Conservation (phyloP, 2,888 invertebrate species). For the Platypus cylindrus region DNA sequence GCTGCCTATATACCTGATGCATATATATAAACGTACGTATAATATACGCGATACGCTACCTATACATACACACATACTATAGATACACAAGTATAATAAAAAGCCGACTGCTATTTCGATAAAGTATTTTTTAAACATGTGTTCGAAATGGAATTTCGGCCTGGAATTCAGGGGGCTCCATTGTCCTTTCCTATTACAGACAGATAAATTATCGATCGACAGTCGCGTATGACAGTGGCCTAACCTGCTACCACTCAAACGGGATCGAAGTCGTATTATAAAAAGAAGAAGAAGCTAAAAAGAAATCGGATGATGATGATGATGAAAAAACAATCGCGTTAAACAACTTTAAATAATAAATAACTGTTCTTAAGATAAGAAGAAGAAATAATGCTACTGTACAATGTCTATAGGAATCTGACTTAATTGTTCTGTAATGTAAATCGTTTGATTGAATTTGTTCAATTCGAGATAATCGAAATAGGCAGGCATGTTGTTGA, state of each 20-base stretch:
- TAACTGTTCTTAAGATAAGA: conserved; percentile 28
- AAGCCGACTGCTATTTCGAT: conserved; percentile 31
- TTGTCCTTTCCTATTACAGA: conserved; percentile 36
- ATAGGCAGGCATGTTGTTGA: no score
- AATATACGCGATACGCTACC: neutral
- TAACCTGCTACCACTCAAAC: conserved; percentile 15
- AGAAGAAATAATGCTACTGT: no score
- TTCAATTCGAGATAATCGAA: no score
- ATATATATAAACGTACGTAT: neutral
- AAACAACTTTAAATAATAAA: conserved; percentile 27
- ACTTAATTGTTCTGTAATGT: no score
- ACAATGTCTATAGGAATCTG: no score
- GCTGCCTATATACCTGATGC: conserved; percentile 12
- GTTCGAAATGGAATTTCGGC: conserved; percentile 36
- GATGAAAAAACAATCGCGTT: conserved; percentile 7
- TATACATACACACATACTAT: neutral
- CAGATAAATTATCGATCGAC: conserved; percentile 37
- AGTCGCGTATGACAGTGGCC: conserved; percentile 36
- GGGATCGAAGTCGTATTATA: conserved; percentile 3
- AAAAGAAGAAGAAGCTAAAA: conserved; percentile 8
- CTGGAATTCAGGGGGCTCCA: conserved; percentile 33
- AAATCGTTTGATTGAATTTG: no score
- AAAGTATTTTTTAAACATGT: conserved; percentile 38
- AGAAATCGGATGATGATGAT: conserved; percentile 4
- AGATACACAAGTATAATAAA: conserved; percentile 13